Evolutionary conservation across 2,113 vertebrate species (phyloP), one percentile per base, ranked within the genome.

Genomic region (Tonatia bakeri): DNA sequence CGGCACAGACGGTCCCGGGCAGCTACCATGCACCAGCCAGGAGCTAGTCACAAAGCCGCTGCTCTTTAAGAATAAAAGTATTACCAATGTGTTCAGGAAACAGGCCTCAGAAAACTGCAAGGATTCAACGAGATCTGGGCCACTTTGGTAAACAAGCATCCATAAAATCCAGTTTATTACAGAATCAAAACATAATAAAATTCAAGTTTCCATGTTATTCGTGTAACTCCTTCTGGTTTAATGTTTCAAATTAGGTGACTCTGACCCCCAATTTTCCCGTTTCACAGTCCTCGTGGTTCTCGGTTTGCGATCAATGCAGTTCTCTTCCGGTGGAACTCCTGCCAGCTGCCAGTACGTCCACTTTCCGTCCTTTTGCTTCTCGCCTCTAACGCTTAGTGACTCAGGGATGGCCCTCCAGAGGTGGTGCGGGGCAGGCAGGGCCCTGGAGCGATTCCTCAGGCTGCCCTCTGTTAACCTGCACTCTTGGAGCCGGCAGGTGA

Each of bases 341-440:
- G 47, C 54, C 86, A 12, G 36, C n/a, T n/a, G 1, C 17, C 26
- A 3, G 70, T 83, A 93, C 0, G 73, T 1, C 75, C 64, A 0
- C 36, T 90, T 76, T 14, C 15, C n/a, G 61, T 43, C 26, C 0
- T 33, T 86, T 80, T 52, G 28, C 50, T 92, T 82, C 47, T 14
- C 80, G 36, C 33, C 50, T 86, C 92, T 40, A 83, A 79, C 26
- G 40, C 64, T 54, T 8, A 19, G 40, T 13, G 75, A 69, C 52
- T 67, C 72, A 87, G 12, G n/a, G 94, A 38, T 5, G 83, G 40
- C n/a, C 50, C 47, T 52, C 56, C 85, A 22, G 43, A 28, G 40
- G 93, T 13, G 19, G 22, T 0, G 0, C 43, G 9, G 38, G 64
- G 72, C 0, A 0, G 70, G 50, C 0, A 67, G 65, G 59, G 40